Evolutionary conservation across 2,113 vertebrate genomes (phyloP), one percentile per base, ranked within the genome.

Genomic region (Myiopsitta monachus): DNA sequence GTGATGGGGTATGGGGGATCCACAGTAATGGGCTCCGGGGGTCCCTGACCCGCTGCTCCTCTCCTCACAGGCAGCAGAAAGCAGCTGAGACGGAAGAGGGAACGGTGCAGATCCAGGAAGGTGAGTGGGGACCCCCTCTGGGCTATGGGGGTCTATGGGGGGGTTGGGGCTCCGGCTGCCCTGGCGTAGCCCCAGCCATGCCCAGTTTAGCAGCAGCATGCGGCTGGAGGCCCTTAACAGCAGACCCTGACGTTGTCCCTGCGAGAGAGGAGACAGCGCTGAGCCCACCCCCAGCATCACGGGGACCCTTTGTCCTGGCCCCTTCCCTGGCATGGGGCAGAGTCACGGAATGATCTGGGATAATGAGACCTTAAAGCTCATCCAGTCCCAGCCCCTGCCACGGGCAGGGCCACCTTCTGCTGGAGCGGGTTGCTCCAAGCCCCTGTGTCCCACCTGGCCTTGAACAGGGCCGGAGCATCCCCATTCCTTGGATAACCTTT

Each of bases 41-140:
- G 28, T 26, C n/a, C 43, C 72, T 44, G 31, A 77, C 21, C 80
- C 75, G 11, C 59, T 72, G 3, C 16, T 14, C 22, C 61, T 7
- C 7, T 30, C n/a, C 54, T 18, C 2, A 43, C 19, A 88, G 51
- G 83, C 66, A 80, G 87, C 61, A 51, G 77, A 61, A 87, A 87
- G 63, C 84, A 77, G 84, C 84, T 4, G 84, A 87, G 84, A 87
- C 84, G 17, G 84, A 87, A 69, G 84, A 87, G 73, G 84, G 84
- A 24, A 87, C 84, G 17, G 84, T 87, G 73, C 84, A 87, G 21
- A 87, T 87, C 84, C 84, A 78, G 38, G 84, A 87, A 87, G 84
- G 84, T 87, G 84, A 86, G 83, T 6, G 30, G 51, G 62, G 43
- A 66, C 69, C 47, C 39, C 31, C 36, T 5, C 4, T 3, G 4